Evolutionary conservation across 1,140 invertebrate species (phyloP).

Genomic region (Vanessa atalanta): DNA sequence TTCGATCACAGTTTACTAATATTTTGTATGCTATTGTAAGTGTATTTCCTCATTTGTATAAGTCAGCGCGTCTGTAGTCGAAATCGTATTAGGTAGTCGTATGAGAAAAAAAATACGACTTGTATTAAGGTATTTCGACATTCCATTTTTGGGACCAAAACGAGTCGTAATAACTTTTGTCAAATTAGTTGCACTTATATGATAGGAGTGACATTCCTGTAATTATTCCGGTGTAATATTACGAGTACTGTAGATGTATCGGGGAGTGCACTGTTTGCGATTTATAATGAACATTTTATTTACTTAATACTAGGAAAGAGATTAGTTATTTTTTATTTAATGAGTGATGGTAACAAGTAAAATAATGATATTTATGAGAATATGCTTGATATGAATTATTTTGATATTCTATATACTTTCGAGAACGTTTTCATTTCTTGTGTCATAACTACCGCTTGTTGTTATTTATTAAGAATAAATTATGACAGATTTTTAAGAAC

Average conservation of each 20-base stretch:
- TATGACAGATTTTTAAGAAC: conserved; percentile 43
- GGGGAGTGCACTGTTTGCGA: conserved; percentile 64
- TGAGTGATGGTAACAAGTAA: conserved; percentile 75
- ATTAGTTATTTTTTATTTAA: conserved; percentile 79
- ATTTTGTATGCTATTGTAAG: conserved; percentile 59
- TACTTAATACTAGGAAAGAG: conserved; percentile 73
- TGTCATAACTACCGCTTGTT: conserved; percentile 73
- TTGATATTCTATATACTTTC: conserved; percentile 71
- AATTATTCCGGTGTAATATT: conserved; percentile 20
- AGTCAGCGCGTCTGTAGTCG: conserved; percentile 47
- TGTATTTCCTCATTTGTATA: conserved; percentile 58
- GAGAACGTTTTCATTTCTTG: conserved; percentile 65
- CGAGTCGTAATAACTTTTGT: conserved; percentile 36
- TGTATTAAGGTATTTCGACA: conserved; percentile 58
- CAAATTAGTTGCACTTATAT: conserved; percentile 40
- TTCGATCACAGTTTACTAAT: conserved; percentile 69
- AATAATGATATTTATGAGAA: conserved; percentile 74
- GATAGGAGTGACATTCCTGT: conserved; percentile 39
- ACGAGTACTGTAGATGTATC: conserved; percentile 19
- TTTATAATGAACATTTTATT: conserved; percentile 69
- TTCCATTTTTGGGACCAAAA: conserved; percentile 74
- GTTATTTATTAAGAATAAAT: conserved; percentile 72
- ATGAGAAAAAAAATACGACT: conserved; percentile 4
- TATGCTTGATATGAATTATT: conserved; percentile 71
- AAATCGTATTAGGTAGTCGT: conserved; percentile 10